Percentiles rank a stretch among this genome's conserved stretches.
Conservation (phyloP, 2,797 vertebrate genomes). For the Falco columbarius region DNA sequence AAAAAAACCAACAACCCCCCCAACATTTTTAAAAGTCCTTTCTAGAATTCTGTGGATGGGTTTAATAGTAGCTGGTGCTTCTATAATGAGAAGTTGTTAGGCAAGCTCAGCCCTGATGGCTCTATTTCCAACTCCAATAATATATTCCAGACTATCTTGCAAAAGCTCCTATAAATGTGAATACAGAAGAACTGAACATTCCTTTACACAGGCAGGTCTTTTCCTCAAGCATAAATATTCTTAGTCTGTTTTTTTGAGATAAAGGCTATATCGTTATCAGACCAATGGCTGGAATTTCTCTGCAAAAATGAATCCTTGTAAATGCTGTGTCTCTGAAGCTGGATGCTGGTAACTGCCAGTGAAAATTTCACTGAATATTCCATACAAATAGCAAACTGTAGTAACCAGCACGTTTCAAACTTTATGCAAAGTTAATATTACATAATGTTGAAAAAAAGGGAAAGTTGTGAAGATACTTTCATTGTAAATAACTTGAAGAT, state of each 20-base stretch:
- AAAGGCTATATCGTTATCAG: conserved; percentile 28
- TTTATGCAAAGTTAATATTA: neutral
- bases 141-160: neutral
- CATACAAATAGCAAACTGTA: neutral
- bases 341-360: neutral
- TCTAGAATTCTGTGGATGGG: neutral
- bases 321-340: neutral
- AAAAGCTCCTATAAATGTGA: neutral
- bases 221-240: conserved; percentile 45
- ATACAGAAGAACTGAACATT: neutral
- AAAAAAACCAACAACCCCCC: neutral
- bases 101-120: neutral
- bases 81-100: neutral
- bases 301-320: conserved; percentile 35
- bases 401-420: neutral
- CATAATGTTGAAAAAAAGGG: neutral
- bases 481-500: neutral
- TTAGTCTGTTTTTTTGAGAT: conserved; percentile 25
- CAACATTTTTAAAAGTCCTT: neutral
- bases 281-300: conserved; percentile 9
- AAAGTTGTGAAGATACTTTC: neutral
- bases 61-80: neutral
- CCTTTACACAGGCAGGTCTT: conserved; percentile 21
- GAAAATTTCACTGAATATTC: neutral
- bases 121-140: conserved; percentile 25